phyloP scores from a whole-genome alignment of 2,888 invertebrate species.

The Caenorhabditis imperialis region DNA sequence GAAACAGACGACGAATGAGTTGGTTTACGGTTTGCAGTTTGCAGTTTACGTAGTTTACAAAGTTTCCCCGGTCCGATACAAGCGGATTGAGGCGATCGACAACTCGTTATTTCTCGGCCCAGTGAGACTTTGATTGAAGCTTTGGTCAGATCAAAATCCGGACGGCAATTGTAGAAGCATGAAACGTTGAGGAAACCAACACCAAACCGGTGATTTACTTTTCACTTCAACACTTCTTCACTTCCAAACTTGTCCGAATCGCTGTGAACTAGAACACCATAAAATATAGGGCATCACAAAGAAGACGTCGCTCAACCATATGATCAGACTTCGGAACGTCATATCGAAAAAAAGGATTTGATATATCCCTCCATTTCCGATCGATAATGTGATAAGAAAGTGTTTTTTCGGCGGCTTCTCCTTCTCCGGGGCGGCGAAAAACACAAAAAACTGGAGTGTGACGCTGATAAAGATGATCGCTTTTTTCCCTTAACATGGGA shows the following conservation, averaged over 20 bases:
- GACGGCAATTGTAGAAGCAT: conserved; percentile 22
- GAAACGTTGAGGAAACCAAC: not conserved
- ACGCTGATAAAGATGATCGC: conserved; percentile 28
- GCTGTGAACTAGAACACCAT: conserved; percentile 11
- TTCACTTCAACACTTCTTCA: conserved; percentile 14
- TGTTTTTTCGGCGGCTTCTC: conserved; percentile 20
- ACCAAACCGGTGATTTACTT: conserved; percentile 43
- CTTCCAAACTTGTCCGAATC: conserved; percentile 34
- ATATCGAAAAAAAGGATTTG: conserved; percentile 5
- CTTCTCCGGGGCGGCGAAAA: conserved; percentile 4
- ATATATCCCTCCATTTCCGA: conserved; percentile 11
- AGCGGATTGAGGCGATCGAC: conserved; percentile 38
- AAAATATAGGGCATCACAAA: conserved; percentile 33
- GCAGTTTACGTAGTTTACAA: too few relatives aligned
- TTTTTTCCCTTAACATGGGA: conserved; percentile 25
- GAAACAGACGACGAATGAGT: conserved; percentile 42
- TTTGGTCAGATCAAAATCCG: conserved; percentile 16
- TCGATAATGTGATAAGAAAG: conserved; percentile 52
- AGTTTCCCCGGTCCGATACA: too few relatives aligned
- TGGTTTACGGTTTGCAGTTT: conserved; percentile 49
- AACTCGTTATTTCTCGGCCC: conserved; percentile 23
- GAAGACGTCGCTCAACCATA: conserved; percentile 25
- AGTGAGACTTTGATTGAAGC: conserved; percentile 47
- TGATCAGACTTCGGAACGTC: too few relatives aligned
- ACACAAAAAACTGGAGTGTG: conserved; percentile 50